phyloP scores from a whole-genome alignment of 2,113 vertebrate genomes.

The Oenanthe oenanthe region DNA sequence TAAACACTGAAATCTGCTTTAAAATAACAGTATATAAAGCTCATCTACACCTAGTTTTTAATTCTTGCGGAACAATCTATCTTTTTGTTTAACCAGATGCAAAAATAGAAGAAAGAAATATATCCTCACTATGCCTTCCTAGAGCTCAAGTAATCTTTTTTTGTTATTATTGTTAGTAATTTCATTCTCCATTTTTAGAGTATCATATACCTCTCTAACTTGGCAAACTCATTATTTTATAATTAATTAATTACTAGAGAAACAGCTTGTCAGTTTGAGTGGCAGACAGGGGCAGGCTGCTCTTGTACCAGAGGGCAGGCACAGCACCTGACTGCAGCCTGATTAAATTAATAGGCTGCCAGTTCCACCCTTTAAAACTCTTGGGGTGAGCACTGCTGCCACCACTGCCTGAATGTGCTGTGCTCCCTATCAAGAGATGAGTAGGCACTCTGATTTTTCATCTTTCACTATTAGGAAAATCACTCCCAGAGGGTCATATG shows the following conservation, averaged over 20 bases:
- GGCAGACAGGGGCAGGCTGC: neutral
- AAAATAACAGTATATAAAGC: neutral
- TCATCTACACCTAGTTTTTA: neutral
- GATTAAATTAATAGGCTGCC: neutral
- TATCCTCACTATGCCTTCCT: neutral
- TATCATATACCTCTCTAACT: neutral
- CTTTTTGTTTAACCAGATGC: neutral
- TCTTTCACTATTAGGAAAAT: neutral
- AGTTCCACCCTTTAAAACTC: neutral
- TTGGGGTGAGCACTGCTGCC: neutral
- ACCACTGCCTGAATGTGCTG: neutral
- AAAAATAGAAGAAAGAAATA: neutral
- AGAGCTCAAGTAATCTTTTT: neutral
- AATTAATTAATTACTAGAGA: neutral
- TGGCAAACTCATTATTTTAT: neutral
- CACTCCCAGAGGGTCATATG: neutral
- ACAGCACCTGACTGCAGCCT: neutral
- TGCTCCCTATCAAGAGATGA: neutral
- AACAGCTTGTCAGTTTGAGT: slow-evolving; percentile 3
- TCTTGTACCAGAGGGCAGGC: neutral
- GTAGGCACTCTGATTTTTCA: neutral
- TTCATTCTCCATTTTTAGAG: neutral
- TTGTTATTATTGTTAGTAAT: neutral
- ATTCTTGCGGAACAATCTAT: neutral
- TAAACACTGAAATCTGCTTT: neutral